A percentile compares a stretch with the other conserved stretches of the same genome.
Evolutionary conservation across 2,888 invertebrate genomes (phyloP).

Genomic region (Stenodema calcarata): DNA sequence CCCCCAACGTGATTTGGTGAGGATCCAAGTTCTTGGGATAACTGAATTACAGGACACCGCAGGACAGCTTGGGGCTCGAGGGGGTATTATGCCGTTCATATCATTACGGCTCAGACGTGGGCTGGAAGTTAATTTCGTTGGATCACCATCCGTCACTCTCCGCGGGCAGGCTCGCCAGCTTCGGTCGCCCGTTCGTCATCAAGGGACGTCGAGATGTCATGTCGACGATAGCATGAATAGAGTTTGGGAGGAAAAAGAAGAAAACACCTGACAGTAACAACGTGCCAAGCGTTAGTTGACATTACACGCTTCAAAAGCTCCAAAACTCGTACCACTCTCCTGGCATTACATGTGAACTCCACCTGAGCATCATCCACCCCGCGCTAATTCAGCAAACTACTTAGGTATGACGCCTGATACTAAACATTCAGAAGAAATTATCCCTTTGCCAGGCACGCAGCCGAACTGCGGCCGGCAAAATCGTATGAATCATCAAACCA

Average conservation of each 20-base stretch:
- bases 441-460: too few relatives aligned
- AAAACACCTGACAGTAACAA: too few relatives aligned
- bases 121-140: neutral
- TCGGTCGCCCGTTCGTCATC: neutral
- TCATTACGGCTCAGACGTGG: constrained; percentile 2
- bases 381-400: too few relatives aligned
- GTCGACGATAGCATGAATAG: neutral
- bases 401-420: too few relatives aligned
- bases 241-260: neutral
- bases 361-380: too few relatives aligned
- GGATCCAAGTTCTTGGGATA: neutral
- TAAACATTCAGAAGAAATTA: too few relatives aligned
- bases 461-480: too few relatives aligned
- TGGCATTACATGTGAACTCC: too few relatives aligned
- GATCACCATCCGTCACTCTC: neutral
- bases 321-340: too few relatives aligned
- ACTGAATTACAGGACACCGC: neutral
- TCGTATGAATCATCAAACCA: too few relatives aligned
- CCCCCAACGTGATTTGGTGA: neutral
- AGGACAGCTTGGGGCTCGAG: neutral
- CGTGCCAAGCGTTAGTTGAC: too few relatives aligned
- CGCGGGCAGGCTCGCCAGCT: neutral
- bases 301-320: too few relatives aligned
- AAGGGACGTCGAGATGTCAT: neutral
- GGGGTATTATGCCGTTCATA: neutral